Evolutionary conservation across 2,888 invertebrate species (phyloP).

Genomic region (Drosophila ustulata): DNA sequence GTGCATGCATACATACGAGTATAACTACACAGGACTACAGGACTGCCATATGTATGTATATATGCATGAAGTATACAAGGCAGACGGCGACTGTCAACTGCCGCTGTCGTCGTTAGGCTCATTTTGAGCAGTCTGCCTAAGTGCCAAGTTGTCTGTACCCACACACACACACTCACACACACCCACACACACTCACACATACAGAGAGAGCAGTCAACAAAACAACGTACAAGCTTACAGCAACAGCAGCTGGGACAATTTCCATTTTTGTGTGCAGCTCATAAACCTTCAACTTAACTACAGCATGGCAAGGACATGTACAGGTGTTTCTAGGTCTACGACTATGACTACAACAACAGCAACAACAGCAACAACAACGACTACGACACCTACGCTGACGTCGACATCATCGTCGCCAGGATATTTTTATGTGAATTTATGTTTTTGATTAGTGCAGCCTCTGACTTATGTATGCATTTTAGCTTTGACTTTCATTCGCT

Average conservation of each 20-base stretch:
- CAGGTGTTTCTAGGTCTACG: conserved; percentile 62
- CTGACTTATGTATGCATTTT: conserved; percentile 73
- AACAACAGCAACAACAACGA: not conserved
- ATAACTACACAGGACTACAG: conserved; percentile 12
- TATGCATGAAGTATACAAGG: not conserved
- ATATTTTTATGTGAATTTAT: conserved; percentile 79
- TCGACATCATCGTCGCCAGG: conserved; percentile 11
- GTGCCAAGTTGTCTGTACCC: conserved; percentile 62
- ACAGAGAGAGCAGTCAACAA: conserved; percentile 20
- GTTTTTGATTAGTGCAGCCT: conserved; percentile 77
- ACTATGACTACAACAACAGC: conserved; percentile 10
- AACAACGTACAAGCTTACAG: conserved; percentile 33
- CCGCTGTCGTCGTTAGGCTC: conserved; percentile 67
- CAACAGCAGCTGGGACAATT: conserved; percentile 67
- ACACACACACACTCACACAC: conserved; percentile 8
- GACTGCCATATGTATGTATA: not conserved
- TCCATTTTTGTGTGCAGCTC: conserved; percentile 78
- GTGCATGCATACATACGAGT: conserved; percentile 42
- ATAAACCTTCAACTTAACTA: conserved; percentile 77
- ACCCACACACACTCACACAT: not conserved
- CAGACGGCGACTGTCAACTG: conserved; percentile 63
- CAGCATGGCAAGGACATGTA: conserved; percentile 63
- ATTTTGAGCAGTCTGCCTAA: conserved; percentile 72
- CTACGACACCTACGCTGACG: not conserved
- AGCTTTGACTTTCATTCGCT: conserved; percentile 55